These are phyloP conservation scores for Dascyllus trimaculatus DNA, from an alignment of 2,113 vertebrate species.

Conservation along the genomic window DNA sequence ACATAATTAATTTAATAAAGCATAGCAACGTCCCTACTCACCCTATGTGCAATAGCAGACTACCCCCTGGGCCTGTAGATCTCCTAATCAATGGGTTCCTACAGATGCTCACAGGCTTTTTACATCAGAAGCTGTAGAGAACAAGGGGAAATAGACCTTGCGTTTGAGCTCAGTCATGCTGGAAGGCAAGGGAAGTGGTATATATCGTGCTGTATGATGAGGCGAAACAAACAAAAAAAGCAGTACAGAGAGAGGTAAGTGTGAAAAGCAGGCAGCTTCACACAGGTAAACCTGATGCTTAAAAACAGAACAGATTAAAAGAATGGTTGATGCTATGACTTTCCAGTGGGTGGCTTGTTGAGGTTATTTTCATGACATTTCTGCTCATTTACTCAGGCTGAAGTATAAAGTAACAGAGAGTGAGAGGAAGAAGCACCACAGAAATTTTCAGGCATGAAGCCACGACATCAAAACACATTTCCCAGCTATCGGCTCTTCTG, in stretches of 20 bases:
- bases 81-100: slow-evolving; percentile 6
- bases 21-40: background rate
- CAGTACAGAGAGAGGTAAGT: background rate
- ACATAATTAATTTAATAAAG: slow-evolving; percentile 16
- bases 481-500: background rate
- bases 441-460: slow-evolving; percentile 34
- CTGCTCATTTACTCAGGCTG: slow-evolving; percentile 14
- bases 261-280: slow-evolving; percentile 1
- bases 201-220: background rate
- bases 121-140: background rate
- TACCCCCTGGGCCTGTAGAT: background rate
- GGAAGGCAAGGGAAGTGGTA: background rate
- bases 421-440: background rate
- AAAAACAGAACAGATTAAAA: slow-evolving; percentile 39
- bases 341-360: background rate
- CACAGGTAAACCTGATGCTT: background rate
- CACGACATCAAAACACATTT: slow-evolving; percentile 30
- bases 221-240: slow-evolving; percentile 10
- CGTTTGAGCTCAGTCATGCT: background rate
- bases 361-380: slow-evolving; percentile 28
- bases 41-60: background rate
- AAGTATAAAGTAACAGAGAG: slow-evolving; percentile 21
- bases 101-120: slow-evolving; percentile 4
- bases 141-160: background rate
- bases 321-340: slow-evolving; percentile 17